Evolutionary conservation across 1,140 invertebrate species (phyloP).

Genomic region (Lepidostoma basale): DNA sequence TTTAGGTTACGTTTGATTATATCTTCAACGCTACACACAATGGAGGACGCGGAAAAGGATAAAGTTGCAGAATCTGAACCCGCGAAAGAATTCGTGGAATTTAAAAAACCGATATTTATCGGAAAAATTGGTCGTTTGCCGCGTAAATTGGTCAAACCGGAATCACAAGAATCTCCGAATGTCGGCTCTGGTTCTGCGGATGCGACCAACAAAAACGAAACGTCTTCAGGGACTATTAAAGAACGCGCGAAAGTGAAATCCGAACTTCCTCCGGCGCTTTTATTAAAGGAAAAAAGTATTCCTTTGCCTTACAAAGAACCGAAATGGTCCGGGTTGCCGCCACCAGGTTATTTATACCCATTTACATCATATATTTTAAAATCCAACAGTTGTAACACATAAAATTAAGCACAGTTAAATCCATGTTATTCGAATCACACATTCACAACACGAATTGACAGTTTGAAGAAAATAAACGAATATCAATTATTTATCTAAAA

Average conservation of each 20-base stretch:
- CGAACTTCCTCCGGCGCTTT: constrained; percentile 48
- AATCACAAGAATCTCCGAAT: neutral
- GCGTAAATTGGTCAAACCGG: constrained; percentile 47
- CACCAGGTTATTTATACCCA: constrained; percentile 57
- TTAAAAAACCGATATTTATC: constrained; percentile 57
- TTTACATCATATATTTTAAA: no score
- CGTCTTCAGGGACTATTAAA: constrained; percentile 37
- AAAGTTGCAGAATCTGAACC: neutral
- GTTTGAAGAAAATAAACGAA: no score
- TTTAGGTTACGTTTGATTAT: no score
- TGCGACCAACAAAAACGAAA: constrained; percentile 35
- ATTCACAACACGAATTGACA: no score
- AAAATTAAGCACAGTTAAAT: no score
- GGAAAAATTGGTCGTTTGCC: constrained; percentile 55
- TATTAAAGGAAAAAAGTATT: constrained; percentile 51
- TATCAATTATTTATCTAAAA: no score
- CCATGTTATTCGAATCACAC: no score
- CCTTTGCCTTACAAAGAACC: constrained; percentile 76
- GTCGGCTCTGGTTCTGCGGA: neutral
- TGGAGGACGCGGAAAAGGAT: neutral
- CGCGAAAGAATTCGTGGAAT: constrained; percentile 46
- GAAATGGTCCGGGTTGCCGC: constrained; percentile 73
- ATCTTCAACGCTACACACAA: neutral
- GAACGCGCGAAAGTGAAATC: neutral
- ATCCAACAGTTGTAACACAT: no score